Conservation (phyloP, 2,888 invertebrate genomes). For the Pyralis farinalis region DNA sequence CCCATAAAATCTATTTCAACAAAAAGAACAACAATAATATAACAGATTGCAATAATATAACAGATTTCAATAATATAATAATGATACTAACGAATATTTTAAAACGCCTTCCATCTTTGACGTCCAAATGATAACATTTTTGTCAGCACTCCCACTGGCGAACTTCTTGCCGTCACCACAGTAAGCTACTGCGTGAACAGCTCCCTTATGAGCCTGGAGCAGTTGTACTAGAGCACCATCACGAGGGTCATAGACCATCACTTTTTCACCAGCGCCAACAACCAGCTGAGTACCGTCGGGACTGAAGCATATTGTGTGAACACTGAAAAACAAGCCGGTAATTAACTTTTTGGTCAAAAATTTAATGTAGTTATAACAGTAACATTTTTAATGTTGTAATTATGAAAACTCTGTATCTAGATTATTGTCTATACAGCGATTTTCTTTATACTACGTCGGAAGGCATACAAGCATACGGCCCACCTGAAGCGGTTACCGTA, state of each 20-base stretch:
- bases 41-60: too few relatives aligned
- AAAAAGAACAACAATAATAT: too few relatives aligned
- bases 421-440: too few relatives aligned
- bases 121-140: constrained; percentile 99
- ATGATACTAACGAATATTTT: constrained; percentile 93
- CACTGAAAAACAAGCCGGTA: constrained; percentile 76
- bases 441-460: too few relatives aligned
- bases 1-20: too few relatives aligned
- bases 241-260: constrained; percentile 96
- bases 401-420: too few relatives aligned
- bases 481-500: too few relatives aligned
- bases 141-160: constrained; percentile 98
- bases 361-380: too few relatives aligned
- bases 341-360: too few relatives aligned
- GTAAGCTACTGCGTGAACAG: constrained; percentile 95
- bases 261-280: constrained; percentile 95
- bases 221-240: constrained; percentile 96
- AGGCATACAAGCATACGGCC: too few relatives aligned
- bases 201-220: constrained; percentile 97
- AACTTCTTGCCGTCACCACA: constrained; percentile 97
- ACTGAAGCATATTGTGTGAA: constrained; percentile 96
- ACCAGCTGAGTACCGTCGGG: constrained; percentile 97
- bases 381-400: too few relatives aligned
- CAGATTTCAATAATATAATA: too few relatives aligned
- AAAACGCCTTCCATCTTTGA: constrained; percentile 96